phyloP scores from a whole-genome alignment of 2,113 vertebrate genomes.

The Leptodactylus fuscus region DNA sequence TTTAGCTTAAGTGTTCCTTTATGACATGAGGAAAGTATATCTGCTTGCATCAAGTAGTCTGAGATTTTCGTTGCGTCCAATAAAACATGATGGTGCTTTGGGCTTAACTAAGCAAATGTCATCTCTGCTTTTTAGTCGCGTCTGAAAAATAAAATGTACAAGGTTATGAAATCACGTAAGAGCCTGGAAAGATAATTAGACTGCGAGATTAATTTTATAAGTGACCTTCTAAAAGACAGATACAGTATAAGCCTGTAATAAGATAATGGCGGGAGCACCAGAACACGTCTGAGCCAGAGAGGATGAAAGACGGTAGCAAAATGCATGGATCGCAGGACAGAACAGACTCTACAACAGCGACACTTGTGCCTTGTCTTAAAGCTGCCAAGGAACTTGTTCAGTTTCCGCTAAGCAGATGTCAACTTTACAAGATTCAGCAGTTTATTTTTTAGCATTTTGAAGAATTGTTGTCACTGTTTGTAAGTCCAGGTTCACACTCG shows the following conservation, averaged over 20 bases:
- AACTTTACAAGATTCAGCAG: no score
- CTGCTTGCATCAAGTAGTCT: not conserved
- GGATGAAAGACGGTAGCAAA: not conserved
- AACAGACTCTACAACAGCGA: not conserved
- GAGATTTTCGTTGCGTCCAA: not conserved
- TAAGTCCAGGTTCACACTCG: no score
- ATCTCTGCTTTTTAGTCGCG: not conserved
- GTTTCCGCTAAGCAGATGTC: no score
- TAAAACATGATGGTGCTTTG: not conserved
- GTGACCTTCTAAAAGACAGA: not conserved
- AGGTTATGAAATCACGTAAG: not conserved
- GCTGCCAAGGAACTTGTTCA: no score
- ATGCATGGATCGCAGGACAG: not conserved
- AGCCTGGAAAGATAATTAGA: constrained; percentile 2
- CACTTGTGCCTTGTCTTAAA: no score
- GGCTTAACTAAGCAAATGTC: not conserved
- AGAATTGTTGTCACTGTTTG: no score
- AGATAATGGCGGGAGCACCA: not conserved
- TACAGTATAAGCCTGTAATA: not conserved
- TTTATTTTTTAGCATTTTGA: no score
- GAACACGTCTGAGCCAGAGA: not conserved
- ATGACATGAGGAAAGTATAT: no score
- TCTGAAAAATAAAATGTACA: not conserved
- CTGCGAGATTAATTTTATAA: not conserved
- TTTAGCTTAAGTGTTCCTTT: no score